These are phyloP conservation scores for Melanostoma scalare DNA, from an alignment of 2,888 invertebrate species.

Conservation along the genomic window DNA sequence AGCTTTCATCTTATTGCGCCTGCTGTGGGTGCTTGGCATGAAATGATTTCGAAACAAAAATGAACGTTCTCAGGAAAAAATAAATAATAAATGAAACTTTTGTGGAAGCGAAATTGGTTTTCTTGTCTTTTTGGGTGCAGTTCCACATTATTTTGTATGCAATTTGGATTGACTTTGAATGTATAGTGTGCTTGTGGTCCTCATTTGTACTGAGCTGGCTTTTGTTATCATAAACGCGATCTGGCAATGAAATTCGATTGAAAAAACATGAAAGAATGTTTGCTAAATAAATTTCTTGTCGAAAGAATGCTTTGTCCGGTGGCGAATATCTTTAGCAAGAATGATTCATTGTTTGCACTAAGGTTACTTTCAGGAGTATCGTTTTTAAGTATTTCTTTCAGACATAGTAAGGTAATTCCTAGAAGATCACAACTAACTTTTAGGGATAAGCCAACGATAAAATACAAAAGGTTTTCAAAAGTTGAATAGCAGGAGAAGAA, in stretches of 20 bases:
- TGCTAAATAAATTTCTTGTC: no score
- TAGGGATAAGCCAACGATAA: no score
- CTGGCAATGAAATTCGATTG: conserved; percentile 23
- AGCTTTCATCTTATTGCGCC: conserved; percentile 14
- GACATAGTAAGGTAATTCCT: no score
- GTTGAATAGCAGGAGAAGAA: no score
- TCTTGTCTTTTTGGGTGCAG: conserved; percentile 12
- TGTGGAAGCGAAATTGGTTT: conserved; percentile 8
- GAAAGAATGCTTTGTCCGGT: no score
- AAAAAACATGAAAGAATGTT: background rate
- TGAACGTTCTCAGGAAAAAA: conserved; percentile 25
- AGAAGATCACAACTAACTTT: no score
- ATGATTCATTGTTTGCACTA: no score
- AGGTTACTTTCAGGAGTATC: no score
- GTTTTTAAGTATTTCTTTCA: no score
- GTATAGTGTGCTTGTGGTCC: conserved; percentile 19
- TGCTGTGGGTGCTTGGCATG: conserved; percentile 4
- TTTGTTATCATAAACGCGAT: conserved; percentile 29
- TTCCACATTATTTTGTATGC: conserved; percentile 50
- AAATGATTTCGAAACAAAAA: conserved; percentile 54
- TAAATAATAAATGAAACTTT: conserved; percentile 54
- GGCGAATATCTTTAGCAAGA: no score
- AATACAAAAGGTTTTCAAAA: no score
- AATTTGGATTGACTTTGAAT: conserved; percentile 35
- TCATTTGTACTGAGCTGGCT: conserved; percentile 35